Conservation (phyloP, 1,140 invertebrate species). For the Radopholus similis region DNA sequence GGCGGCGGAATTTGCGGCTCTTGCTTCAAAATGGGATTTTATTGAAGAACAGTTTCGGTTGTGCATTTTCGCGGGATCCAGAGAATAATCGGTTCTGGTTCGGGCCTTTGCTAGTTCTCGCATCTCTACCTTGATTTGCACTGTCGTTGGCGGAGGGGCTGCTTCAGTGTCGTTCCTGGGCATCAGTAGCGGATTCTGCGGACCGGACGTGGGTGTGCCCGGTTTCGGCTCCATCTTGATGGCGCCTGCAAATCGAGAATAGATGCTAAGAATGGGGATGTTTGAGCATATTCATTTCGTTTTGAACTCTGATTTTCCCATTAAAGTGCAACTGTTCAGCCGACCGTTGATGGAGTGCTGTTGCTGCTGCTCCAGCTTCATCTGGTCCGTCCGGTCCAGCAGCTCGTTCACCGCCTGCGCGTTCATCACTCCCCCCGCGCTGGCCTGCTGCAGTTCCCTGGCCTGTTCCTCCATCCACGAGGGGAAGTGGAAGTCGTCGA, state of each 20-base stretch:
- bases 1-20: slow-evolving; percentile 38
- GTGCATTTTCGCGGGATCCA: too few species aligned
- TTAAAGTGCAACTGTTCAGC: not conserved
- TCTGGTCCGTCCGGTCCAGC: slow-evolving; percentile 47
- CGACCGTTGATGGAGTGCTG: slow-evolving; percentile 3
- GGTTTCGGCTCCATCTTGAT: slow-evolving; percentile 12
- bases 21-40: slow-evolving; percentile 22
- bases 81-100: not conserved
- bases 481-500: slow-evolving; percentile 56
- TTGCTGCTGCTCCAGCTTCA: slow-evolving; percentile 16
- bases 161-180: slow-evolving; percentile 20
- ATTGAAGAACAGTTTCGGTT: too few species aligned
- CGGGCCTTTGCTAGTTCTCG: too few species aligned
- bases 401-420: slow-evolving; percentile 48
- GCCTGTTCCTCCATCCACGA: slow-evolving; percentile 40
- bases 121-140: too few species aligned
- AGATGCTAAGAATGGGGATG: not conserved
- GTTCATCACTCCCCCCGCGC: slow-evolving; percentile 15
- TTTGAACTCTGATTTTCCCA: not conserved
- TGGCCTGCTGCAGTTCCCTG: not conserved
- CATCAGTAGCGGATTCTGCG: slow-evolving; percentile 9
- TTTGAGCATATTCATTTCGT: not conserved
- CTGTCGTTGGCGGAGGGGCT: too few species aligned
- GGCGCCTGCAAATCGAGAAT: slow-evolving; percentile 3
- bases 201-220: not conserved